Percentiles rank a stretch among this genome's conserved stretches.
phyloP scores from a whole-genome alignment of 1,140 invertebrate genomes.

The Goniozus legneri region DNA sequence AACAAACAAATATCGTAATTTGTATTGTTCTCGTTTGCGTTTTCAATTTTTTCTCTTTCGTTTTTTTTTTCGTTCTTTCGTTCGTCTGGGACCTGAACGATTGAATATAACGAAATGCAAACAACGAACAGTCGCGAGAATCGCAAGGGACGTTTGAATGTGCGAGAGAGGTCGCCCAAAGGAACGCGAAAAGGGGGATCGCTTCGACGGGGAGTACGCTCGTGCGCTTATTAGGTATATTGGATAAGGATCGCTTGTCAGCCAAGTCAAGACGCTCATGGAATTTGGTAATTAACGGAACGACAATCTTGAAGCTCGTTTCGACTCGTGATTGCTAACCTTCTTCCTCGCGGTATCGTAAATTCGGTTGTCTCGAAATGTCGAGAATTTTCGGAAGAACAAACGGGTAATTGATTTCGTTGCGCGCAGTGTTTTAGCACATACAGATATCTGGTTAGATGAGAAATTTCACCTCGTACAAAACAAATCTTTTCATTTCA shows the following conservation, averaged over 20 bases:
- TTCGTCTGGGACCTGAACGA: no score
- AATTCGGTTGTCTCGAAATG: no score
- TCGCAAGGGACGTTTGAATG: slow-evolving; percentile 36
- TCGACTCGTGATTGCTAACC: no score
- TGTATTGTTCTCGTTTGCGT: slow-evolving; percentile 49
- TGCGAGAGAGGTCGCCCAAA: slow-evolving; percentile 12
- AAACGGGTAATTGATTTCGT: no score
- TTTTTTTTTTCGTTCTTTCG: no score
- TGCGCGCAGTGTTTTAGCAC: no score
- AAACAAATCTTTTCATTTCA: no score
- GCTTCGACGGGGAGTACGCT: slow-evolving; percentile 6
- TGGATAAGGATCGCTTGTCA: slow-evolving; percentile 2
- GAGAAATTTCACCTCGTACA: no score
- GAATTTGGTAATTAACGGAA: slow-evolving; percentile 21
- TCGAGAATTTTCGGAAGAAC: no score
- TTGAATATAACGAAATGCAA: slow-evolving; percentile 56
- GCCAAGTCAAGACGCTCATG: slow-evolving; percentile 11
- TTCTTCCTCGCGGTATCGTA: no score
- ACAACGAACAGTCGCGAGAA: slow-evolving; percentile 38
- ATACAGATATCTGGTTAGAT: no score
- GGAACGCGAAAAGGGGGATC: neutral
- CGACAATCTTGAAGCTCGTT: neutral
- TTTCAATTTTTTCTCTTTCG: slow-evolving; percentile 32
- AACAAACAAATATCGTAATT: slow-evolving; percentile 54
- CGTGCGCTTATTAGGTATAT: neutral